A percentile compares a stretch with the other conserved stretches of the same genome.
Conservation (phyloP, 1,140 invertebrate genomes). For the Trinorchestia longiramus region DNA sequence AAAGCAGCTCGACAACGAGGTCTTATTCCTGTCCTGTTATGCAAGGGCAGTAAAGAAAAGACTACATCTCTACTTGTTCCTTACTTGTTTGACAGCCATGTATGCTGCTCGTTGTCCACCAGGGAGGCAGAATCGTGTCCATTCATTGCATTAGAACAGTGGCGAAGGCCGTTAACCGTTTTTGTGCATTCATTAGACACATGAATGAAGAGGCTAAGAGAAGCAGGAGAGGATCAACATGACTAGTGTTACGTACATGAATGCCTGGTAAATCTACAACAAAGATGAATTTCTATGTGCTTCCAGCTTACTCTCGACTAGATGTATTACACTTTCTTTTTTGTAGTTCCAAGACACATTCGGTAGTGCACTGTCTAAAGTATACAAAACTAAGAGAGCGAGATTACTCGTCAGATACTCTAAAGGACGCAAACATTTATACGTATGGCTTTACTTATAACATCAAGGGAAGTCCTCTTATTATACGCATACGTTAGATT, state of each 20-base stretch:
- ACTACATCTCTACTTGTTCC: too few relatives aligned
- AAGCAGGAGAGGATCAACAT: not conserved
- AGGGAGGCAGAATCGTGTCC: too few relatives aligned
- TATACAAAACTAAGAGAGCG: slow-evolving; percentile 23
- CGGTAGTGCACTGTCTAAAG: slow-evolving; percentile 19
- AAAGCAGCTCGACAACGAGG: too few relatives aligned
- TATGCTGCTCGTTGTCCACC: too few relatives aligned
- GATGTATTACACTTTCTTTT: not conserved
- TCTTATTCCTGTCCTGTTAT: too few relatives aligned
- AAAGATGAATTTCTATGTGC: not conserved
- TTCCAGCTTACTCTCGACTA: not conserved
- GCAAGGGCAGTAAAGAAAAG: too few relatives aligned
- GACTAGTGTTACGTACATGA: not conserved
- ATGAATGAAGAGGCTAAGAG: not conserved
- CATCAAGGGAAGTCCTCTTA: slow-evolving; percentile 23
- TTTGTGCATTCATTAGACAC: not conserved
- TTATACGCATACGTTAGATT: not conserved
- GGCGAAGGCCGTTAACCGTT: not conserved
- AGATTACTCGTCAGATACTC: not conserved
- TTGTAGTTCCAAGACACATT: slow-evolving; percentile 42
- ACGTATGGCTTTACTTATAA: slow-evolving; percentile 20
- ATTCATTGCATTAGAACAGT: not conserved
- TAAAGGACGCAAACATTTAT: slow-evolving; percentile 54
- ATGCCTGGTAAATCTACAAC: not conserved
- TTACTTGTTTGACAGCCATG: too few relatives aligned